A percentile compares a stretch with the other conserved stretches of the same genome.
Conservation (phyloP, 2,888 invertebrate species). For the Tyria jacobaeae region DNA sequence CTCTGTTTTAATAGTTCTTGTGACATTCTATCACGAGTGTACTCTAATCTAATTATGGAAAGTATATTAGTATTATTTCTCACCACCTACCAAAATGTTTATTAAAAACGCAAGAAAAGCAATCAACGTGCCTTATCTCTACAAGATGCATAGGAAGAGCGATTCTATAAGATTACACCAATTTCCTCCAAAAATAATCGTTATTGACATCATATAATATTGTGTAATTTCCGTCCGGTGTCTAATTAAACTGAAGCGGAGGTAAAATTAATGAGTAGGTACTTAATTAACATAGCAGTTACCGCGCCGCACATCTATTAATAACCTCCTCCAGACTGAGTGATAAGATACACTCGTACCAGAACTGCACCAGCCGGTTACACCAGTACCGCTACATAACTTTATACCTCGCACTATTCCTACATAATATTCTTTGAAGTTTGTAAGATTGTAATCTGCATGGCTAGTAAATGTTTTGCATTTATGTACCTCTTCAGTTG, state of each 20-base stretch:
- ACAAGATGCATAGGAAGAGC: slow-evolving; percentile 1
- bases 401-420: slow-evolving; percentile 20
- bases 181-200: slow-evolving; percentile 13
- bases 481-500: no score
- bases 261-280: slow-evolving; percentile 28
- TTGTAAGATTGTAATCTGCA: slow-evolving; percentile 46
- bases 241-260: slow-evolving; percentile 16
- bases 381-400: slow-evolving; percentile 42
- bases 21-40: no score
- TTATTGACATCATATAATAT: slow-evolving; percentile 6
- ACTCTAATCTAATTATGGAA: no score
- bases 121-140: neutral
- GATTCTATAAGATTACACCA: slow-evolving; percentile 3
- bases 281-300: slow-evolving; percentile 32
- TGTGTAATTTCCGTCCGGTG: slow-evolving; percentile 27
- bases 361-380: slow-evolving; percentile 26
- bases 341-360: slow-evolving; percentile 34
- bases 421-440: slow-evolving; percentile 43
- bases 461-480: slow-evolving; percentile 24
- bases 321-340: slow-evolving; percentile 35
- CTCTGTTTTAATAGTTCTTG: neutral
- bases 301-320: slow-evolving; percentile 44
- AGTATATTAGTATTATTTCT: no score
- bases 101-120: neutral
- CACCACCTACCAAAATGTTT: neutral